These are phyloP conservation scores for Cebus imitator DNA, from an alignment of 2,113 vertebrate species.

Conservation along the genomic window DNA sequence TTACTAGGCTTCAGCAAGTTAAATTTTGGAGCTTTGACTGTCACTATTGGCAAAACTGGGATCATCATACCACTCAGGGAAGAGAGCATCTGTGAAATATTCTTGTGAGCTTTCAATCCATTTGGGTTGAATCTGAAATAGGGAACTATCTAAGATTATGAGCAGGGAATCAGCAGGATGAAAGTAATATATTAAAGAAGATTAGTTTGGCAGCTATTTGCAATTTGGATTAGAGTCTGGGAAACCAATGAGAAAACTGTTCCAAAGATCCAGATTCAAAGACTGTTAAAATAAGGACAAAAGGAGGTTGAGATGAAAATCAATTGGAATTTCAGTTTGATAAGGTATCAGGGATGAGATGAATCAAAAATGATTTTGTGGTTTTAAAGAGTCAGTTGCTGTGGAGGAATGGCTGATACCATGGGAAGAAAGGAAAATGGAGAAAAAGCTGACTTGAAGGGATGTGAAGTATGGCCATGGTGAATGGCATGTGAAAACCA, in stretches of 20 bases:
- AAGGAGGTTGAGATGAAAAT: conserved; percentile 51
- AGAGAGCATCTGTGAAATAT: conserved; percentile 49
- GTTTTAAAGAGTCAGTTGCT: conserved; percentile 33
- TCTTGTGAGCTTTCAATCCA: conserved; percentile 50
- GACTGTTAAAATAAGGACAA: conserved; percentile 52
- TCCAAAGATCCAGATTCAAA: conserved; percentile 53
- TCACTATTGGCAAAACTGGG: conserved; percentile 35
- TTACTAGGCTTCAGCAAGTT: conserved; percentile 36
- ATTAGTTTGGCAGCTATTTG: conserved; percentile 73
- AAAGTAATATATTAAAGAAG: conserved; percentile 77
- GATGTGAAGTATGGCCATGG: not conserved
- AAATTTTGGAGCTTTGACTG: conserved; percentile 49
- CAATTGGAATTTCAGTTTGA: conserved; percentile 55
- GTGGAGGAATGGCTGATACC: not conserved
- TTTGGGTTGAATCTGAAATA: conserved; percentile 54
- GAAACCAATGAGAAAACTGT: conserved; percentile 55
- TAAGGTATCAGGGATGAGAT: conserved; percentile 36
- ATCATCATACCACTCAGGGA: conserved; percentile 44
- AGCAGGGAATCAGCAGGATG: conserved; percentile 69
- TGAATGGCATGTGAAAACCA: not conserved
- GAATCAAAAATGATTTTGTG: conserved; percentile 27
- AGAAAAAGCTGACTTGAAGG: not conserved
- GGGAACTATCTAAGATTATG: conserved; percentile 63
- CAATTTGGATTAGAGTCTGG: conserved; percentile 68
- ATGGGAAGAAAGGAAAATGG: not conserved